A percentile compares a stretch with the other conserved stretches of the same genome.
These are phyloP conservation scores for Mesitornis unicolor DNA, from an alignment of 2,113 vertebrate species.

Conservation along the genomic window DNA sequence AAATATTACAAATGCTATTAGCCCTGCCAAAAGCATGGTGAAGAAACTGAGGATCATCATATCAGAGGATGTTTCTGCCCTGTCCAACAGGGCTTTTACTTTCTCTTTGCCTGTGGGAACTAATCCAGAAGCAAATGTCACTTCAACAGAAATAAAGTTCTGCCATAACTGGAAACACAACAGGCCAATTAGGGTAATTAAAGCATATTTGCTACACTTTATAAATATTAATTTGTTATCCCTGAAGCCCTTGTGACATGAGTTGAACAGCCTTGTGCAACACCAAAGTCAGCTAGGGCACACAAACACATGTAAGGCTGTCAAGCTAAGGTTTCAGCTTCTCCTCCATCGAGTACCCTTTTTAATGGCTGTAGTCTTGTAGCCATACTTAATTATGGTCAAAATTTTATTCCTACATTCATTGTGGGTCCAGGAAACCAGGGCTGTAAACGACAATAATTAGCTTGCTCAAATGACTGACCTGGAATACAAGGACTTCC, in stretches of 20 bases:
- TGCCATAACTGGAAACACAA: neutral
- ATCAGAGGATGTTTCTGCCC: neutral
- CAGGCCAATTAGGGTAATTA: slow-evolving; percentile 41
- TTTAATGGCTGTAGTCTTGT: neutral
- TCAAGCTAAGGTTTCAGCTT: neutral
- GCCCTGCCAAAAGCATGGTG: neutral
- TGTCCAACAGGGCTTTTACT: neutral
- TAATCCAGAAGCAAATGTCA: slow-evolving; percentile 16
- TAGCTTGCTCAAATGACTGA: neutral
- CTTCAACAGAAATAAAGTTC: slow-evolving; percentile 18
- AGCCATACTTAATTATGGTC: neutral
- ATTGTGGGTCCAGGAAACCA: neutral
- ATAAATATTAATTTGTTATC: slow-evolving; percentile 33
- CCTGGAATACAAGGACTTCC: neutral
- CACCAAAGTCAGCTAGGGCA: neutral
- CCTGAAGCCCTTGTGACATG: neutral
- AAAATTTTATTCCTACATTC: neutral
- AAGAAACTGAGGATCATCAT: neutral
- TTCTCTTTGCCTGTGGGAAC: neutral
- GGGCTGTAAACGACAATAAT: neutral
- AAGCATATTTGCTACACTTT: slow-evolving; percentile 22
- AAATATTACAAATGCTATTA: neutral
- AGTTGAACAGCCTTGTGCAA: neutral
- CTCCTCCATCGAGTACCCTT: neutral
- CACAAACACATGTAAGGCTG: neutral